A percentile compares a stretch with the other conserved stretches of the same genome.
Conservation (phyloP, 2,113 vertebrate genomes). For the Dicentrarchus labrax region DNA sequence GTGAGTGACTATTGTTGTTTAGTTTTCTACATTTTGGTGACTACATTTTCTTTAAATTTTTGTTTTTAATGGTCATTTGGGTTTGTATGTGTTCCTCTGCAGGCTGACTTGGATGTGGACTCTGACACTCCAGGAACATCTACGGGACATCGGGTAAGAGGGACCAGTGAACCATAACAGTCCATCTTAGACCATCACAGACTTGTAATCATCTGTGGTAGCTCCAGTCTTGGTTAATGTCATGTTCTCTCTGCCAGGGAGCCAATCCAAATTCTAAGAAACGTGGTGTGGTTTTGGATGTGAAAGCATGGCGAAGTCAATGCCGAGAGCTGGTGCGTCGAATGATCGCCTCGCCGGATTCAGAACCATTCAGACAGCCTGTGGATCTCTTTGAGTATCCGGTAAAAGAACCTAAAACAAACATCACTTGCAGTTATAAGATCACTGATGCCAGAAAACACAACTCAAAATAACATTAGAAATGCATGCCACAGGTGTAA, state of each 20-base stretch:
- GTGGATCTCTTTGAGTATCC: conserved; percentile 92
- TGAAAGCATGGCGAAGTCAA: conserved; percentile 88
- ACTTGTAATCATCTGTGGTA: neutral
- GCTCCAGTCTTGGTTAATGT: neutral
- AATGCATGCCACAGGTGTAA: neutral
- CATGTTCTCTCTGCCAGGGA: conserved; percentile 45
- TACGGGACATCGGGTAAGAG: conserved; percentile 89
- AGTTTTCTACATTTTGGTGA: neutral
- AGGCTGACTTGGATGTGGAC: conserved; percentile 92
- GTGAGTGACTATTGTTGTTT: conserved; percentile 50
- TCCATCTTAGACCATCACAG: neutral
- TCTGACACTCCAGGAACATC: conserved; percentile 97
- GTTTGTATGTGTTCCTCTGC: conserved; percentile 49
- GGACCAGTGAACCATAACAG: neutral
- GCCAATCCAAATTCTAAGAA: conserved; percentile 60
- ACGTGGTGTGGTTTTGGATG: conserved; percentile 81
- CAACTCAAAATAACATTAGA: neutral
- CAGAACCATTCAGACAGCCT: conserved; percentile 92
- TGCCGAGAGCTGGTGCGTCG: conserved; percentile 91
- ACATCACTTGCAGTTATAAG: neutral
- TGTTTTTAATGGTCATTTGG: neutral
- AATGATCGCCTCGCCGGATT: conserved; percentile 92
- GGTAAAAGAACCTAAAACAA: conserved; percentile 74
- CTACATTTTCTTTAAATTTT: neutral
- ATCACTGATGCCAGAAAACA: neutral